Conservation (phyloP, 2,888 invertebrate species). For the Drosophila atripex region DNA sequence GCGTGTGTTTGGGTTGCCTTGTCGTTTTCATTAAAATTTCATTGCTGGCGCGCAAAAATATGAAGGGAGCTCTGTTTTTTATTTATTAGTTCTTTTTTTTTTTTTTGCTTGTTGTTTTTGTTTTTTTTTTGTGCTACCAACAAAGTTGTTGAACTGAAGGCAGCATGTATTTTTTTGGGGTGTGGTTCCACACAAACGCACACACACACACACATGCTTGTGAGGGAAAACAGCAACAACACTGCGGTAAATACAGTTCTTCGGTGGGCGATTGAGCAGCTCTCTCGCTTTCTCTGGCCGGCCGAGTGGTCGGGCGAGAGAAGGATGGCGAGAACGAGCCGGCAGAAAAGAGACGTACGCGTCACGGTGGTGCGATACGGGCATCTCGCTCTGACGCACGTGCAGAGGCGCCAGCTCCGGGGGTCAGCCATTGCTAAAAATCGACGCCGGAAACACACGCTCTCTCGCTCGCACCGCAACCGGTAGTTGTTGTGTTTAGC, state of each 20-base stretch:
- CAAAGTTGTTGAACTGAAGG: conserved; percentile 48
- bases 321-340: conserved; percentile 17
- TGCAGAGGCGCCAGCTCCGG: too few relatives aligned
- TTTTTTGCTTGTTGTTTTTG: not conserved
- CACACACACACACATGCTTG: conserved; percentile 13
- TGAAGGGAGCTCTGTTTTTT: conserved; percentile 37
- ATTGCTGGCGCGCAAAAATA: conserved; percentile 71
- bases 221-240: conserved; percentile 60
- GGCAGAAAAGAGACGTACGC: not conserved
- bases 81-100: conserved; percentile 17
- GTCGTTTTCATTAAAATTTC: conserved; percentile 78
- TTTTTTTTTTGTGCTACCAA: conserved; percentile 12
- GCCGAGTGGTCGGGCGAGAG: not conserved
- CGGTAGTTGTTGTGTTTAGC: conserved; percentile 21
- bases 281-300: conserved; percentile 45
- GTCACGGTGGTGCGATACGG: conserved; percentile 3
- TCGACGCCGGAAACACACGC: conserved; percentile 13
- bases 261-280: conserved; percentile 20
- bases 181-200: conserved; percentile 59
- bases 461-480: conserved; percentile 38
- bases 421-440: conserved; percentile 70
- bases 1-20: conserved; percentile 52
- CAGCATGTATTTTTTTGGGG: conserved; percentile 61
- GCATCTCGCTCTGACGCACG: conserved; percentile 29
- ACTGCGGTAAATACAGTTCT: conserved; percentile 75